These are phyloP conservation scores for Ellobium chinense DNA, from an alignment of 2,888 invertebrate species.

Conservation along the genomic window DNA sequence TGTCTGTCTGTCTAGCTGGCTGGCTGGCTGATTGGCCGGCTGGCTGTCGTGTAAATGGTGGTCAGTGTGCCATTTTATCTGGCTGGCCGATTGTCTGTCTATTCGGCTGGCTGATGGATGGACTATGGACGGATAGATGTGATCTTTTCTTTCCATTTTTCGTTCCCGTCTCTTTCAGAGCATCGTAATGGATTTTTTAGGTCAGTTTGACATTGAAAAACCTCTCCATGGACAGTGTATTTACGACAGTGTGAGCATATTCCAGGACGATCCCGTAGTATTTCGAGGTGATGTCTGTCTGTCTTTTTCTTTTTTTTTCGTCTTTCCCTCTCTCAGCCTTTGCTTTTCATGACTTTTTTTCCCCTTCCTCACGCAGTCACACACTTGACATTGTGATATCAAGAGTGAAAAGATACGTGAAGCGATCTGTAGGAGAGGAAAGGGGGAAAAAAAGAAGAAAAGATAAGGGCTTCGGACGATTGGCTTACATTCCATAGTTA, in stretches of 20 bases:
- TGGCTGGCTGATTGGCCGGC: no score
- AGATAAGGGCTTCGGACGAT: no score
- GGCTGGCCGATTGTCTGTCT: background rate
- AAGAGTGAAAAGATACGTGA: no score
- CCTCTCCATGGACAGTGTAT: background rate
- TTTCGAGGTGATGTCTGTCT: background rate
- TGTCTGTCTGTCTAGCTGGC: no score
- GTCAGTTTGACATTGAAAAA: slow-evolving; percentile 10
- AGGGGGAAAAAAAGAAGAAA: no score
- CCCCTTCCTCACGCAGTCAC: no score
- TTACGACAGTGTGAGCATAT: slow-evolving; percentile 8
- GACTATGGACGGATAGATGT: background rate
- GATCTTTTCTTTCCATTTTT: background rate
- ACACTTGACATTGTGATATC: no score
- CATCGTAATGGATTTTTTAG: background rate
- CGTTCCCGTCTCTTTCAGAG: background rate
- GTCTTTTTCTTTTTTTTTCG: background rate
- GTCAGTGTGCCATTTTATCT: background rate
- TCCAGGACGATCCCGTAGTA: background rate
- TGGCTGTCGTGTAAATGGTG: no score
- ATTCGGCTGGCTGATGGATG: background rate
- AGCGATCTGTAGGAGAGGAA: no score
- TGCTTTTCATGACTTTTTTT: no score
- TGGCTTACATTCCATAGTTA: no score
- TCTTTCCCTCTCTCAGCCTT: background rate